Conservation (phyloP, 2,797 vertebrate genomes). For the Okamejei kenojei region DNA sequence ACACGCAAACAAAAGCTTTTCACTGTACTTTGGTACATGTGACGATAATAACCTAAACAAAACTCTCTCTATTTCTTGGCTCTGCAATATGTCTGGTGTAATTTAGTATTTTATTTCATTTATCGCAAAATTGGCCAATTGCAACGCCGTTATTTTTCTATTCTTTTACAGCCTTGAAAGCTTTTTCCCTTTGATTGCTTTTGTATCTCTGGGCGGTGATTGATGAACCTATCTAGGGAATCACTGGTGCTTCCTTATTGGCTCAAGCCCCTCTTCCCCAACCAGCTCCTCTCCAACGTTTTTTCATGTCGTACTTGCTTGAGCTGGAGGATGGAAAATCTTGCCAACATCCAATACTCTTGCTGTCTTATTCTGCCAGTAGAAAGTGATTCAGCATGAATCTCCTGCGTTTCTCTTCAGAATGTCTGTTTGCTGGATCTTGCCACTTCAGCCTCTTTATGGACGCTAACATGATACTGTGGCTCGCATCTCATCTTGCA, state of each 20-base stretch:
- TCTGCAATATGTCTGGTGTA: not conserved
- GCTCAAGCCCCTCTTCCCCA: not conserved
- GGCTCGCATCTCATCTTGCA: not conserved
- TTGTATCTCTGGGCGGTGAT: not conserved
- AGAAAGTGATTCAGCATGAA: not conserved
- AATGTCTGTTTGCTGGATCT: not conserved
- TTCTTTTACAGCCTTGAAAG: not conserved
- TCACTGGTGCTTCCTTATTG: not conserved
- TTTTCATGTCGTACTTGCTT: no score
- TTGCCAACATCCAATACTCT: not conserved
- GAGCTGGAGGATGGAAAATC: no score
- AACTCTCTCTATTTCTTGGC: not conserved
- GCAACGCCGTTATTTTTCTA: not conserved
- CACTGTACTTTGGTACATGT: no score
- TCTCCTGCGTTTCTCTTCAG: not conserved
- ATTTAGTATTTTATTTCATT: not conserved
- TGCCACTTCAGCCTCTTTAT: not conserved
- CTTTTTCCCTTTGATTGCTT: not conserved
- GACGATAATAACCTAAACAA: no score
- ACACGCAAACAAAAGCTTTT: no score
- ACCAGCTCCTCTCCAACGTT: not conserved
- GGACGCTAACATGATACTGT: not conserved
- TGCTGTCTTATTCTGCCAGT: not conserved
- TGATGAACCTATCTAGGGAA: not conserved
- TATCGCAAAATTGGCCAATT: not conserved